These are phyloP conservation scores for Diabrotica virgifera DNA, from an alignment of 1,140 invertebrate genomes.

Conservation along the genomic window DNA sequence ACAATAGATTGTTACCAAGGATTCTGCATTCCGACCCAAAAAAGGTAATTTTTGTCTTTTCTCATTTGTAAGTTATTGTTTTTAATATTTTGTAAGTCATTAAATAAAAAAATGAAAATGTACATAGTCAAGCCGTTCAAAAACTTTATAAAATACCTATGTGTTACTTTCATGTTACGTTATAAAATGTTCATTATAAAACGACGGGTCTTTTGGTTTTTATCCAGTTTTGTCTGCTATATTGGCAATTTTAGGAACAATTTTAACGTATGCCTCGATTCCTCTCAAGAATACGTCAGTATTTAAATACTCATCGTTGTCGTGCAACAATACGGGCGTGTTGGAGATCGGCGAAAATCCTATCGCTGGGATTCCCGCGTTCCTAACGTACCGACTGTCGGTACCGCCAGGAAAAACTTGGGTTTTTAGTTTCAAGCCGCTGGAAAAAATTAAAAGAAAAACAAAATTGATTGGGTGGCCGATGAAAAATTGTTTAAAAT, in stretches of 20 bases:
- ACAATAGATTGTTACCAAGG: no score
- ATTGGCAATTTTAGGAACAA: constrained; percentile 50
- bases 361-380: constrained; percentile 65
- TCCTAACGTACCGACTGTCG: constrained; percentile 69
- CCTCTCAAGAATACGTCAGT: constrained; percentile 67
- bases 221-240: constrained; percentile 21
- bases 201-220: neutral
- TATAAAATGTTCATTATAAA: neutral
- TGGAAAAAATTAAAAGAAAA: constrained; percentile 45
- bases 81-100: no score
- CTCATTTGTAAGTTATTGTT: no score
- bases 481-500: neutral
- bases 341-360: constrained; percentile 79
- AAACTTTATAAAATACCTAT: no score
- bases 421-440: constrained; percentile 59
- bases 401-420: constrained; percentile 80
- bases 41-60: no score
- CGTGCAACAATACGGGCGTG: constrained; percentile 70
- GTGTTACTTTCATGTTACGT: neutral
- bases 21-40: no score
- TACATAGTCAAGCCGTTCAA: no score
- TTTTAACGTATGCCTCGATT: constrained; percentile 65
- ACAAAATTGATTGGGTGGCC: neutral
- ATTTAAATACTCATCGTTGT: constrained; percentile 75
- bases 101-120: no score